phyloP scores from a whole-genome alignment of 2,113 vertebrate genomes.

The Microtus pennsylvanicus region DNA sequence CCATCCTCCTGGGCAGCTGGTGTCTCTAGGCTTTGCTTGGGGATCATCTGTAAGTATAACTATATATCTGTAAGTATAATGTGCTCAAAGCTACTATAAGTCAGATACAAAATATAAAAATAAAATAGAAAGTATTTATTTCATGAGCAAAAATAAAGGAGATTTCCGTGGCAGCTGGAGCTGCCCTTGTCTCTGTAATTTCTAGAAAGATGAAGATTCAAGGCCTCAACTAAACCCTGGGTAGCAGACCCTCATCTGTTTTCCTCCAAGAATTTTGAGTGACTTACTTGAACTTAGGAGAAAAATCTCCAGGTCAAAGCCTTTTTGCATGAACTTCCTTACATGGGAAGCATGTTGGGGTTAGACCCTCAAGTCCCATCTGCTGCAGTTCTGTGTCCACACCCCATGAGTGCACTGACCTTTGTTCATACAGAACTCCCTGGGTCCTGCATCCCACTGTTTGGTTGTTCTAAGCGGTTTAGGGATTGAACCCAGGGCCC shows the following conservation, averaged over 20 bases:
- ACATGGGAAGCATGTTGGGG: slow-evolving; percentile 29
- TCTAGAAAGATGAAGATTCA: slow-evolving; percentile 42
- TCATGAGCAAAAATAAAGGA: not conserved
- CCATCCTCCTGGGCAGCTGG: not conserved
- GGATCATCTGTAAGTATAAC: slow-evolving; percentile 7
- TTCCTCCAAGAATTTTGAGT: slow-evolving; percentile 34
- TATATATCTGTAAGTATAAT: not conserved
- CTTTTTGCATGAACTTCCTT: slow-evolving; percentile 5
- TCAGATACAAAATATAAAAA: slow-evolving; percentile 47
- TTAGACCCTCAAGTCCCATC: not conserved
- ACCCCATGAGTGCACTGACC: not conserved
- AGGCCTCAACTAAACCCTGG: slow-evolving; percentile 9
- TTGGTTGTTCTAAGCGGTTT: not conserved
- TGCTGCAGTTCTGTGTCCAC: not conserved
- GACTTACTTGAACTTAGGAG: slow-evolving; percentile 32
- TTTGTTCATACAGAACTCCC: slow-evolving; percentile 20
- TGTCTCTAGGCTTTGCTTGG: slow-evolving; percentile 58
- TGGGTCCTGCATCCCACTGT: not conserved
- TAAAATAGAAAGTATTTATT: not conserved
- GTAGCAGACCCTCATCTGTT: slow-evolving; percentile 22
- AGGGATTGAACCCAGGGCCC: not conserved
- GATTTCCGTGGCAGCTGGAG: not conserved
- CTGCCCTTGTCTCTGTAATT: slow-evolving; percentile 31
- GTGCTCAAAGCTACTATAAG: slow-evolving; percentile 41
- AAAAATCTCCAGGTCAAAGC: slow-evolving; percentile 37